A percentile compares a stretch with the other conserved stretches of the same genome.
phyloP scores from a whole-genome alignment of 2,113 vertebrate species.

The Labeo catla region DNA sequence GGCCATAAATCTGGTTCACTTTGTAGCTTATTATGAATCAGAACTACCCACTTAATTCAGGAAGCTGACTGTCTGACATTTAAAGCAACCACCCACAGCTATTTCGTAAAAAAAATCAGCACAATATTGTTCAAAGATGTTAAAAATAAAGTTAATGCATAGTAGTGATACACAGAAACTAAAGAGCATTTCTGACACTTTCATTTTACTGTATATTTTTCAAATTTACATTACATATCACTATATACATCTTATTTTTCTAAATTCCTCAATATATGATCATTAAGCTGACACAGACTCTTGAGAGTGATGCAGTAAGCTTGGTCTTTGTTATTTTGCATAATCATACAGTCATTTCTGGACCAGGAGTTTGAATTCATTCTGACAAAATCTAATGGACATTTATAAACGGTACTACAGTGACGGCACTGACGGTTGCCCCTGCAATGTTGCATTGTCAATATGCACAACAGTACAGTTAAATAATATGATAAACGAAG shows the following conservation, averaged over 20 bases:
- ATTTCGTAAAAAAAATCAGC: background rate
- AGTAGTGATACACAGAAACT: background rate
- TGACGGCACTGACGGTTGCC: background rate
- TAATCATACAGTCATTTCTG: background rate
- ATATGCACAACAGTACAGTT: background rate
- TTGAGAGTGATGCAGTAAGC: background rate
- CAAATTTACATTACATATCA: background rate
- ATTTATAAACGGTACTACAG: background rate
- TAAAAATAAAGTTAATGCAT: background rate
- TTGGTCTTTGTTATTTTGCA: background rate
- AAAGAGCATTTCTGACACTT: background rate
- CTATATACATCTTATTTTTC: background rate
- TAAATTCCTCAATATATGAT: background rate
- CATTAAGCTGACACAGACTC: background rate
- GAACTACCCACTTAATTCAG: background rate
- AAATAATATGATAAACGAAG: conserved; percentile 24
- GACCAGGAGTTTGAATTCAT: background rate
- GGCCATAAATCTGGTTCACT: background rate
- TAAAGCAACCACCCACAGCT: background rate
- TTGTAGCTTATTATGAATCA: background rate
- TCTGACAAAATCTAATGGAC: conserved; percentile 1
- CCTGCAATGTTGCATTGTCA: background rate
- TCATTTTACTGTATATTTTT: background rate
- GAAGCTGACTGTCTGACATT: background rate
- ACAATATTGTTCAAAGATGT: background rate